phyloP scores from a whole-genome alignment of 2,888 invertebrate species.

The Aromia moschata region DNA sequence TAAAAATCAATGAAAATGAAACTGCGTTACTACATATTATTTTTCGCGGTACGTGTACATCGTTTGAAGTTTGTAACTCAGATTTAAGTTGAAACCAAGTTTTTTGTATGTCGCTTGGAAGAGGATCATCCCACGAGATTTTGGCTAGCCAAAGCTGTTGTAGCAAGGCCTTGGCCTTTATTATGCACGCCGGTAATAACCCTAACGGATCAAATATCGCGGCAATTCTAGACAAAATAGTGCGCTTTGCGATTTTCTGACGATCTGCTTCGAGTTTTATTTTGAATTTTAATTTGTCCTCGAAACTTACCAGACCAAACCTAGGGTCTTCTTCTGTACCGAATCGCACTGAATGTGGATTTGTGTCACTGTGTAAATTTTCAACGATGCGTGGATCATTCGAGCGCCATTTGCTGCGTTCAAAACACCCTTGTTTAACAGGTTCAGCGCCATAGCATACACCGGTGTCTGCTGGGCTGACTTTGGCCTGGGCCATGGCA shows the following conservation, averaged over 20 bases:
- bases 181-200: slow-evolving; percentile 9
- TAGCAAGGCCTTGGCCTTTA: too few species aligned
- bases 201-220: slow-evolving; percentile 19
- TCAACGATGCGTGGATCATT: too few species aligned
- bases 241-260: background rate
- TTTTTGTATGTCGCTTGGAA: background rate
- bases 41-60: background rate
- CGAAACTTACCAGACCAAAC: slow-evolving; percentile 5
- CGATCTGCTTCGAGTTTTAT: background rate
- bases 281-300: background rate
- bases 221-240: background rate
- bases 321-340: slow-evolving; percentile 3
- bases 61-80: background rate
- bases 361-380: background rate
- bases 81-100: too few species aligned
- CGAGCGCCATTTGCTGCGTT: slow-evolving; percentile 15
- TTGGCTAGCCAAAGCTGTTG: slow-evolving; percentile 15
- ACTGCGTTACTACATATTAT: background rate
- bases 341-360: background rate
- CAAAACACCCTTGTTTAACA: slow-evolving; percentile 6
- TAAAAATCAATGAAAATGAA: background rate
- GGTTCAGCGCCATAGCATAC: too few species aligned
- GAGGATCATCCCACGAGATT: slow-evolving; percentile 16
- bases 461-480: too few species aligned
- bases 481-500: too few species aligned